Evolutionary conservation across 2,797 vertebrate species (phyloP).

Genomic region (Crenuchus spilurus): DNA sequence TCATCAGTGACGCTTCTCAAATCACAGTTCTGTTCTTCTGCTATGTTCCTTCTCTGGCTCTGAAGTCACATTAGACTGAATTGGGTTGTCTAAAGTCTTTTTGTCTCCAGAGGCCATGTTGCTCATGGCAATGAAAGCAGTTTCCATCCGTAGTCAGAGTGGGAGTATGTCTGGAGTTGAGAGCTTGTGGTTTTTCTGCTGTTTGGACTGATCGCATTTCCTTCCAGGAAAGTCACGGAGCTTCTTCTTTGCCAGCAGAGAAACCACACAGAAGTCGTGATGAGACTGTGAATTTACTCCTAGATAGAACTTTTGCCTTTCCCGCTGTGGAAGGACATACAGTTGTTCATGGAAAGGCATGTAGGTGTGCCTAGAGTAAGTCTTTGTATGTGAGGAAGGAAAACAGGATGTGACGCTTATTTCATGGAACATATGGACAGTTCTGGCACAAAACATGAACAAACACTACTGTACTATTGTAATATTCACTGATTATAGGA

Average conservation of each 20-base stretch:
- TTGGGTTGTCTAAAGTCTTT: neutral
- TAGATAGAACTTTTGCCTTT: too few relatives aligned
- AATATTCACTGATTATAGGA: neutral
- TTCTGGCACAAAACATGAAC: neutral
- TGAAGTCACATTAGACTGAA: conserved; percentile 1
- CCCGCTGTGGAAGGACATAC: neutral
- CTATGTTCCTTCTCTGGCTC: neutral
- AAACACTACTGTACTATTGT: neutral
- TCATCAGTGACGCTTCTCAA: neutral
- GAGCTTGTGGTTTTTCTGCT: neutral
- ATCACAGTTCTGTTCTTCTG: neutral
- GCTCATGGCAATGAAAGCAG: conserved; percentile 9
- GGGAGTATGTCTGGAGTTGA: neutral
- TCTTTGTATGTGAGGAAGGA: conserved; percentile 14
- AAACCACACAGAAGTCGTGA: conserved; percentile 53
- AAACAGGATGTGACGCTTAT: conserved; percentile 12
- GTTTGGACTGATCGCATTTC: conserved; percentile 63
- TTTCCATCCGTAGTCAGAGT: conserved; percentile 10
- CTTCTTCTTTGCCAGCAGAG: conserved; percentile 61
- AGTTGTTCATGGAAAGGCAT: conserved; percentile 28
- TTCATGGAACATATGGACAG: conserved; percentile 15
- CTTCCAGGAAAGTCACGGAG: conserved; percentile 67
- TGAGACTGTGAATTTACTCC: conserved; percentile 2
- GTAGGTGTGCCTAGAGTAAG: neutral
- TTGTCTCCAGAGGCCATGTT: neutral